Evolutionary conservation across 2,888 invertebrate genomes (phyloP).

Genomic region (Diplazon laetatorius): DNA sequence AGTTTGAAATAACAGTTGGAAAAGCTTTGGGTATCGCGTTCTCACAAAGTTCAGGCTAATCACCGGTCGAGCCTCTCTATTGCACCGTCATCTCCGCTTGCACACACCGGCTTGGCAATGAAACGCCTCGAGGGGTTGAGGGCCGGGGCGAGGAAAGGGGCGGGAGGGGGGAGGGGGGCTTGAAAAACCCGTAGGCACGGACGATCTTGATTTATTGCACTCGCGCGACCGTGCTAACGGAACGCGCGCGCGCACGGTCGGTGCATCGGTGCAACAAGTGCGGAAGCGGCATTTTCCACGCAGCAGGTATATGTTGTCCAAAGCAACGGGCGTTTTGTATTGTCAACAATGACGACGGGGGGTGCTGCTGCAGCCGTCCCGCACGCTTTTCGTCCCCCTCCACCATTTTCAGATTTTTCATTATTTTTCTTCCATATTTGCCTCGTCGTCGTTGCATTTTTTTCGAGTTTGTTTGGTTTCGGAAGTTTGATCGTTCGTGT

Average conservation of each 20-base stretch:
- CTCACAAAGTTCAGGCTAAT: constrained; percentile 42
- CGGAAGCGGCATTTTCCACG: constrained; percentile 52
- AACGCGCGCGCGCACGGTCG: constrained; percentile 20
- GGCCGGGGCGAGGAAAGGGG: too few species aligned
- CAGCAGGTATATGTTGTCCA: constrained; percentile 65
- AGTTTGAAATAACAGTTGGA: constrained; percentile 36
- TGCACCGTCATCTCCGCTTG: constrained; percentile 45
- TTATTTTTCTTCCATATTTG: constrained; percentile 17
- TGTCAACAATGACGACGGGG: constrained; percentile 62
- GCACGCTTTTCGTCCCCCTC: constrained; percentile 58
- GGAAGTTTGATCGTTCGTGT: too few species aligned
- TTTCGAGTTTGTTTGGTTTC: not conserved
- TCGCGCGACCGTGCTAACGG: constrained; percentile 8
- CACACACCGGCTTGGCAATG: constrained; percentile 6
- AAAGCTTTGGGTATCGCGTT: constrained; percentile 25
- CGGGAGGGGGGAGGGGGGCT: not conserved
- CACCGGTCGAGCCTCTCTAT: too few species aligned
- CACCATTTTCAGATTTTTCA: constrained; percentile 29
- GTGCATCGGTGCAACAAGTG: constrained; percentile 67
- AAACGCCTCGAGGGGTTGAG: not conserved
- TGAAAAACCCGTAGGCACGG: constrained; percentile 54
- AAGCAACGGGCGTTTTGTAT: constrained; percentile 48
- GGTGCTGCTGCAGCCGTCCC: constrained; percentile 46
- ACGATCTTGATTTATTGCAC: constrained; percentile 66
- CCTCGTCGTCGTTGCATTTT: not conserved